Evolutionary conservation across 2,888 invertebrate species (phyloP).

Genomic region (Dryobota labecula): DNA sequence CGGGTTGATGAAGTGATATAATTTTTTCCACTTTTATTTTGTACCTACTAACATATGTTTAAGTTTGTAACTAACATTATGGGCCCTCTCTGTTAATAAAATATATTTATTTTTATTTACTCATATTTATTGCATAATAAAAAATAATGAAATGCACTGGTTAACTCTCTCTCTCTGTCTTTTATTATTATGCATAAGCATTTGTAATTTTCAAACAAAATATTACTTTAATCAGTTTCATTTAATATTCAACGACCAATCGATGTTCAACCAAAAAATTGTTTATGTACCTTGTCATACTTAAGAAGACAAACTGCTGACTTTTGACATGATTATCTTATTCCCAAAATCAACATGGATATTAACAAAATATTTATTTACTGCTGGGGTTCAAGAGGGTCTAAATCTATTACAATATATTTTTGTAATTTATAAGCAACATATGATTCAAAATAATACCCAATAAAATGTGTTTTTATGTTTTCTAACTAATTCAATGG

Average conservation of each 20-base stretch:
- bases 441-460: constrained; percentile 42
- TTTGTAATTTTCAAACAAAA: neutral
- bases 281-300: neutral
- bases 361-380: constrained; percentile 51
- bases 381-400: constrained; percentile 17
- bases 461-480: constrained; percentile 60
- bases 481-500: constrained; percentile 54
- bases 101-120: no score
- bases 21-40: no score
- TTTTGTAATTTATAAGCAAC: constrained; percentile 39
- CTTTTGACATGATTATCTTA: constrained; percentile 38
- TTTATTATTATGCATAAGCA: neutral
- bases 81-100: no score
- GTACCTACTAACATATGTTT: no score
- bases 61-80: no score
- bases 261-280: constrained; percentile 1
- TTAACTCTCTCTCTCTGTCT: no score
- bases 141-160: no score
- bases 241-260: constrained; percentile 6
- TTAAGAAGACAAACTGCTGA: constrained; percentile 35
- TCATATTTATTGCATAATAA: no score
- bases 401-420: constrained; percentile 37
- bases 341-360: constrained; percentile 46
- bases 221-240: constrained; percentile 6
- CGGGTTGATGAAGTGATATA: no score